Base-by-base conservation (phyloP, 2,888 invertebrate species). In the Rhyacophila evoluta region DNA sequence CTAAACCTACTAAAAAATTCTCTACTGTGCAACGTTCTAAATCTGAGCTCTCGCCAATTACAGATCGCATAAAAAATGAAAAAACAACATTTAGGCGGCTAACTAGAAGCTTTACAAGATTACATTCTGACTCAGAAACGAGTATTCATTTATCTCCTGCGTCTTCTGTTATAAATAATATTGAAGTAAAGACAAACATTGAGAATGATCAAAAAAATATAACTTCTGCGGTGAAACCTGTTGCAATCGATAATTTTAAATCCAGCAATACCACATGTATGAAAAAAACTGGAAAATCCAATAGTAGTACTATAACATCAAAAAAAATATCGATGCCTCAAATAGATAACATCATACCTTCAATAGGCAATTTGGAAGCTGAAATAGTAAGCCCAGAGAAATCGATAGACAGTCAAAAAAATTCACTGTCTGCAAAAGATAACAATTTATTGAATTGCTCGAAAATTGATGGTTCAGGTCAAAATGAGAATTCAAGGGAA, bases 401-500 rank as follows among this genome's bases (percentile, higher is more conserved):
- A n/a, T n/a, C n/a, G n/a, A n/a, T n/a, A n/a, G n/a, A n/a, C n/a
- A n/a, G n/a, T n/a, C n/a, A n/a, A n/a, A n/a, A n/a, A n/a, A n/a
- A n/a, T n/a, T n/a, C n/a, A n/a, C n/a, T n/a, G n/a, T 39, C 39
- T 39, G 10, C 55, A 25, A 55, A 55, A 6, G 25, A 25, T 25
- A 55, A 55, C 19, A 41, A 41, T 15, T 25, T 19, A 19, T 55
- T 55, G 8, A 25, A 55, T 55, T 55, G 55, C 10, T 39, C 39
- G 15, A 39, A 39, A 15, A 39, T 12, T 39, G 39, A 39, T 39
- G 39, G n/a, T 12, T 55, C 55, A 0, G 55, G 19, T 0, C 69
- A 69, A 29, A 33, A 12, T 29, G 28, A 69, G 12, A 72, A 72
- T 15, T 27, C 55, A 1, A 72, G 38, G n/a, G 77, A 77, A 8